Percentiles rank a stretch among this genome's conserved stretches.
Conservation (phyloP, 2,113 vertebrate species). For the Oenanthe oenanthe region DNA sequence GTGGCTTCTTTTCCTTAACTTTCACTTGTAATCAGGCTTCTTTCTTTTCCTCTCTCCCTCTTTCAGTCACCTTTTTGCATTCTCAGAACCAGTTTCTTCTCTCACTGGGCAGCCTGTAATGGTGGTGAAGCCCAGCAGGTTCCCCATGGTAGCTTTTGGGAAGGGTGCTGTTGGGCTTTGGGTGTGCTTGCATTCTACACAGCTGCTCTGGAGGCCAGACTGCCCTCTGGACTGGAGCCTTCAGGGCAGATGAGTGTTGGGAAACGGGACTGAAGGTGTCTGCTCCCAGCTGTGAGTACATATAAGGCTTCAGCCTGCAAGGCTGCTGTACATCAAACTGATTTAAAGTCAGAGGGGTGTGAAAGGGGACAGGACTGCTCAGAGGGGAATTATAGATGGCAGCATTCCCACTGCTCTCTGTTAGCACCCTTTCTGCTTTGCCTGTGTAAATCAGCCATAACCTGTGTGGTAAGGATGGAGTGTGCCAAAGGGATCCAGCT, state of each 20-base stretch:
- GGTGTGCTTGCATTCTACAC: not conserved
- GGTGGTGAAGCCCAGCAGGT: not conserved
- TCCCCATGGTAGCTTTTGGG: not conserved
- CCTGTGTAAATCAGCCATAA: not conserved
- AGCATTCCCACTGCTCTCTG: not conserved
- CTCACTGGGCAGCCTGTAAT: not conserved
- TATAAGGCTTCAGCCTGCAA: not conserved
- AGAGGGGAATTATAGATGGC: not conserved
- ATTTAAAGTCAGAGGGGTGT: not conserved
- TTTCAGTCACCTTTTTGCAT: not conserved
- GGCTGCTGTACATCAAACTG: not conserved
- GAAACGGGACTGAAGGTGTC: not conserved
- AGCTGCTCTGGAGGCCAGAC: not conserved
- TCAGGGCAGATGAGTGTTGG: not conserved
- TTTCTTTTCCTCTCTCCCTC: not conserved
- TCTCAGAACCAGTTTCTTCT: not conserved
- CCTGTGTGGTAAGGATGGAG: not conserved
- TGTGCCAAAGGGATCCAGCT: not conserved
- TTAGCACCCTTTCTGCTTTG: not conserved
- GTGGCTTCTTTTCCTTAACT: not conserved
- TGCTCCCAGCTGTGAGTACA: not conserved
- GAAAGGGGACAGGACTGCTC: not conserved
- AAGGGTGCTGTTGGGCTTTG: not conserved
- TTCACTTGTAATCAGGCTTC: not conserved
- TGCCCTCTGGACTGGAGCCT: not conserved